Evolutionary conservation across 2,888 invertebrate species (phyloP).

Genomic region (Tipula unca): DNA sequence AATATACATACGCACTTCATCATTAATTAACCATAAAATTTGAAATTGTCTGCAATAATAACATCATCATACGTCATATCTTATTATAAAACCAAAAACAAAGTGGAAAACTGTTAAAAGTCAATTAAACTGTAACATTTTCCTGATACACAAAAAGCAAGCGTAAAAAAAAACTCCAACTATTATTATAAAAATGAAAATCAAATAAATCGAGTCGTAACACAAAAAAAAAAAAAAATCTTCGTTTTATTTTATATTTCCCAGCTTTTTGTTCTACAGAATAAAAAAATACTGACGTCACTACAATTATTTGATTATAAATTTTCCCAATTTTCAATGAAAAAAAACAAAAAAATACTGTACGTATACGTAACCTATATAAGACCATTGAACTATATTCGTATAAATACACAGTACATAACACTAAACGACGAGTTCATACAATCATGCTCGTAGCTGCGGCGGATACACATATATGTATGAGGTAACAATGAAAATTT

Average conservation of each 20-base stretch:
- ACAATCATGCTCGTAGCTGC: background rate
- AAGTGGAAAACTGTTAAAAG: background rate
- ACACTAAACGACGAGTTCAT: background rate
- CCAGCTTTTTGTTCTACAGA: background rate
- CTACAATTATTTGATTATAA: background rate
- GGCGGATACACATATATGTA: too few relatives aligned
- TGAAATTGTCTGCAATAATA: background rate
- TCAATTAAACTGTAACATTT: background rate
- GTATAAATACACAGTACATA: background rate
- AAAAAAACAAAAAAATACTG: background rate
- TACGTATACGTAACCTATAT: background rate
- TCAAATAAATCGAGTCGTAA: background rate
- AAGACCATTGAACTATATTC: background rate
- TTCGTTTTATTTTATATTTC: background rate
- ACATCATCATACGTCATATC: background rate
- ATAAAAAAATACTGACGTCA: background rate
- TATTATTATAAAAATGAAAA: background rate
- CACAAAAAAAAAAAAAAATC: background rate
- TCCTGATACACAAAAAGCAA: background rate
- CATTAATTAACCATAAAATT: background rate
- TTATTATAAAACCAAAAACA: background rate
- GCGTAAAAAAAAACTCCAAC: background rate
- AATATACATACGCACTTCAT: too few relatives aligned
- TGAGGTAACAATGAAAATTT: background rate
- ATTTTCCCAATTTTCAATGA: background rate